Conservation (phyloP, 2,113 vertebrate species). For the Atractosteus spatula region DNA sequence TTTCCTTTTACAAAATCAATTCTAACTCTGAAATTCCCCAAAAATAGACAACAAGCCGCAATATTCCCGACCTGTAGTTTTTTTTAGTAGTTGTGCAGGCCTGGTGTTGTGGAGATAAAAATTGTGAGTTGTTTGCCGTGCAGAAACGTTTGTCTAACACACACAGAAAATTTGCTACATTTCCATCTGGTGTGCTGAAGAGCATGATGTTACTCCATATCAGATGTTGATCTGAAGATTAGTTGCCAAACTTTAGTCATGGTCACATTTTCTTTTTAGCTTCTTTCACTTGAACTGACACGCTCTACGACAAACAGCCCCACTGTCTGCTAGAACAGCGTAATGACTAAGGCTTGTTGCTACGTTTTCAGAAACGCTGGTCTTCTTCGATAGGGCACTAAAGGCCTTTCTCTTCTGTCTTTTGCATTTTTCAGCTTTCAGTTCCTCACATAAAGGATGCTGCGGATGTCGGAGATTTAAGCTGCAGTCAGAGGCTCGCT, state of each 20-base stretch:
- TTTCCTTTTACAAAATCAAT: too few relatives aligned
- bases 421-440: conserved; percentile 53
- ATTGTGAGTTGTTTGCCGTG: too few relatives aligned
- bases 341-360: conserved; percentile 19
- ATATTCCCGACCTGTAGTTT: too few relatives aligned
- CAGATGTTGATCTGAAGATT: background rate
- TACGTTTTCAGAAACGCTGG: background rate
- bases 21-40: too few relatives aligned
- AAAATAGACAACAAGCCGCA: too few relatives aligned
- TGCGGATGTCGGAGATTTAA: conserved; percentile 64
- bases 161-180: background rate
- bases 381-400: conserved; percentile 2
- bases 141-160: background rate
- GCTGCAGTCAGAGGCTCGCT: conserved; percentile 50
- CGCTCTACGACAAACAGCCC: background rate
- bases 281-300: background rate
- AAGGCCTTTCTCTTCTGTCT: conserved; percentile 31
- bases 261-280: conserved; percentile 15
- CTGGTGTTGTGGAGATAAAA: too few relatives aligned
- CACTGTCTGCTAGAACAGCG: background rate
- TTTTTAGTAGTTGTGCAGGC: too few relatives aligned
- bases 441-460: conserved; percentile 56
- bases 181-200: background rate
- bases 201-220: conserved; percentile 5
- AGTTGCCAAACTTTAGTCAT: conserved; percentile 4